phyloP scores from a whole-genome alignment of 2,888 invertebrate species.

The Andrena flavipes region DNA sequence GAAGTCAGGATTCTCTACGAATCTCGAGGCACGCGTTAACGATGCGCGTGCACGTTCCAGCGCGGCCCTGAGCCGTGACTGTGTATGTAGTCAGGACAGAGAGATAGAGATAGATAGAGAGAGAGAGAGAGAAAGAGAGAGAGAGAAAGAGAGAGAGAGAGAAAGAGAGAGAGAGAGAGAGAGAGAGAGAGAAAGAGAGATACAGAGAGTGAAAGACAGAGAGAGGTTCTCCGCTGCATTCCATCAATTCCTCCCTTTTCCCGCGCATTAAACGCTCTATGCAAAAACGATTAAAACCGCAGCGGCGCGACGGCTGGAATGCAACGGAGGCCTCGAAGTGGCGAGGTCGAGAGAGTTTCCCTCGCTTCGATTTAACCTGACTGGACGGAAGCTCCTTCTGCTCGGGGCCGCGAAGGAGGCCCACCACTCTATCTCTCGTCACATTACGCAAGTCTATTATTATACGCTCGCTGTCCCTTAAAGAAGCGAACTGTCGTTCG shows the following conservation, averaged over 20 bases:
- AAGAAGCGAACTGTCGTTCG: neutral
- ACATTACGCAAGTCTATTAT: neutral
- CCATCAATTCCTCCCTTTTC: conserved; percentile 12
- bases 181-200: neutral
- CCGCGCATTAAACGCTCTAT: conserved; percentile 5
- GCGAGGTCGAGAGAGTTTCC: conserved; percentile 10
- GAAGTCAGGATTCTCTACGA: conserved; percentile 62
- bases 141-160: conserved; percentile 3
- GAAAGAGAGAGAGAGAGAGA: neutral
- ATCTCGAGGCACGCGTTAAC: conserved; percentile 41
- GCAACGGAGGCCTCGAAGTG: conserved; percentile 32
- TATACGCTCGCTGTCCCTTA: neutral
- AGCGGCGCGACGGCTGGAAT: conserved; percentile 10
- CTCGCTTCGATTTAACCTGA: neutral
- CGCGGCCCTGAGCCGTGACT: conserved; percentile 60
- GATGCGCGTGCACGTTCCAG: conserved; percentile 53
- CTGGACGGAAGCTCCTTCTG: conserved; percentile 13
- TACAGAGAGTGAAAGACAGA: neutral
- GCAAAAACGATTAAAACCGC: conserved; percentile 5
- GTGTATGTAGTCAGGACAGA: neutral
- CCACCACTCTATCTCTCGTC: conserved; percentile 13
- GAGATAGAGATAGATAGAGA: neutral
- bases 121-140: neutral
- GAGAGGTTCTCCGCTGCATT: conserved; percentile 41
- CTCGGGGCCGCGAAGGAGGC: conserved; percentile 3